These are phyloP conservation scores for Eupithecia tripunctaria DNA, from an alignment of 2,888 invertebrate genomes.

Conservation along the genomic window DNA sequence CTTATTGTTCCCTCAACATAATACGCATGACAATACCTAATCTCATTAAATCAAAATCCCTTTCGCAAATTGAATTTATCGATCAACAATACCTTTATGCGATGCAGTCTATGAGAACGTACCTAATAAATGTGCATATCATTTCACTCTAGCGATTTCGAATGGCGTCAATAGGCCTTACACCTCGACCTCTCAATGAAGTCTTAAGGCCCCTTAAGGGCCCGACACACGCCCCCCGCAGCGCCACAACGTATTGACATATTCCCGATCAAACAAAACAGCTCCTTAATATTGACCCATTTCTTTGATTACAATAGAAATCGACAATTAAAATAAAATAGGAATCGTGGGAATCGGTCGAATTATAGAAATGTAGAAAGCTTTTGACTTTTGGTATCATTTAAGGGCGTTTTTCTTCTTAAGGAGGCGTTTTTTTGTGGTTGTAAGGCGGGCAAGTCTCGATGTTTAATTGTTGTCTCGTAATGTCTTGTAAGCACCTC, in stretches of 20 bases:
- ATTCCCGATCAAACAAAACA: constrained; percentile 80
- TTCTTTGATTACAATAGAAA: constrained; percentile 78
- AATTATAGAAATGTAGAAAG: constrained; percentile 70
- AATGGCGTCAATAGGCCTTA: constrained; percentile 60
- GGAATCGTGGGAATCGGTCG: constrained; percentile 77
- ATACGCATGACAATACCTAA: constrained; percentile 3
- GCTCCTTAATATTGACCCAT: constrained; percentile 80
- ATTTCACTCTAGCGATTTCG: constrained; percentile 76
- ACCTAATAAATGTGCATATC: constrained; percentile 81
- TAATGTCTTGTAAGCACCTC: constrained; percentile 52
- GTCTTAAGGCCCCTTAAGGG: constrained; percentile 12
- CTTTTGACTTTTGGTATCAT: constrained; percentile 68
- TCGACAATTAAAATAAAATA: constrained; percentile 81
- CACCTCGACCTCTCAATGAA: constrained; percentile 34
- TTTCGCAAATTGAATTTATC: constrained; percentile 18
- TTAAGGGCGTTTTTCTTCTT: constrained; percentile 67
- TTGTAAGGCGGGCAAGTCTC: constrained; percentile 64
- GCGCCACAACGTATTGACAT: constrained; percentile 76
- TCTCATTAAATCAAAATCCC: constrained; percentile 18
- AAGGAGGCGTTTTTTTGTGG: constrained; percentile 56
- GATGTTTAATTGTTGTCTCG: constrained; percentile 57
- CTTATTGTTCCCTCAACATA: not conserved
- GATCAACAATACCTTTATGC: constrained; percentile 33
- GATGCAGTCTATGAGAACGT: constrained; percentile 64
- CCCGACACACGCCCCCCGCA: constrained; percentile 64